Evolutionary conservation across 1,140 invertebrate species (phyloP), one percentile per base, ranked within the genome.

Genomic region (Arctopsyche grandis): DNA sequence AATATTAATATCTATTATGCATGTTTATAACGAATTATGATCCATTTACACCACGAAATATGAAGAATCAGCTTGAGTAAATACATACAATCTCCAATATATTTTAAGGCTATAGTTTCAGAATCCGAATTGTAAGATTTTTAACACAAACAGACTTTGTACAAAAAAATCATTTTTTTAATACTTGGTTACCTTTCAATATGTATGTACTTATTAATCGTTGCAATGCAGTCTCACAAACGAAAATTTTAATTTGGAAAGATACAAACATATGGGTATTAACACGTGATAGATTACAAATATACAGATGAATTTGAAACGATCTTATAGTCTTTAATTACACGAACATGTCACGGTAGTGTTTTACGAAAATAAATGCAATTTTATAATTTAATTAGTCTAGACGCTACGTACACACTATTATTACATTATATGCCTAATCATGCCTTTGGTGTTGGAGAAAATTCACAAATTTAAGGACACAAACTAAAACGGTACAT

Each of bases 301-400:
- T 29, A 29, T 70, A 43, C 69, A 70, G 69, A 46, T n/a, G 43
- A 22, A 44, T 43, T 9, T 70, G 29, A 70, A 46, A 22, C 44
- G 24, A 44, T 44, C 43, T 73, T 46, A 73, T 73, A 46, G 46
- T 10, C 19, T 46, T 26, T 38, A 38, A 46, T 73, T 44, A 52
- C 70, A 73, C 16, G 19, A 73, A 44, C 44, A 70, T 43, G 29
- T 38, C 29, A 38, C 29, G 29, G 29, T 73, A 73, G 21, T 73
- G 22, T 73, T 73, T 29, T 73, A 73, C 22, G 70, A 73, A 73
- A 73, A 73, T 73, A 73, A 73, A 73, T 73, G 70, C 70, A 44
- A 73, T 52, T 73, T 73, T 38, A 73, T 29, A 73, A 16, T 73
- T 46, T 73, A 44, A 48, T 38, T 21, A 52, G 14, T 56, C 71